These are phyloP conservation scores for Dynastes grantii DNA, from an alignment of 2,888 invertebrate species.

Conservation along the genomic window DNA sequence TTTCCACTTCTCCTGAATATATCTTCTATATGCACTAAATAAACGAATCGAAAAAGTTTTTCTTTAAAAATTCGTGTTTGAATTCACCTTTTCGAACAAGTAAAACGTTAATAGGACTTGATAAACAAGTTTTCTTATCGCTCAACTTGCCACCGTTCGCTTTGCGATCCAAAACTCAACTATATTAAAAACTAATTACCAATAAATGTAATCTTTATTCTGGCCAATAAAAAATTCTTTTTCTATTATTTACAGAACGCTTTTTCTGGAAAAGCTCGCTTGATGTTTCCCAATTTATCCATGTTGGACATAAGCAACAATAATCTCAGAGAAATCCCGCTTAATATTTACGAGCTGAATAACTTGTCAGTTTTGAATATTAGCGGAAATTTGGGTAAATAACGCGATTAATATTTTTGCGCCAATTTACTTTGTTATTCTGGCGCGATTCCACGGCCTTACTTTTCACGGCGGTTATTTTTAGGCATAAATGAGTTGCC, in stretches of 20 bases:
- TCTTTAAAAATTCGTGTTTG: no score
- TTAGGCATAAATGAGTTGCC: conserved; percentile 90
- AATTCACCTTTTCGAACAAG: no score
- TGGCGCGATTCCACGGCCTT: conserved; percentile 26
- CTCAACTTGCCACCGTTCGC: no score
- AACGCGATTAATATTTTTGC: conserved; percentile 3
- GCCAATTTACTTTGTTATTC: conserved; percentile 20
- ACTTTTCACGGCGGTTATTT: conserved; percentile 58
- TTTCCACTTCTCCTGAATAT: no score
- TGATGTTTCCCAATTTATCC: conserved; percentile 94
- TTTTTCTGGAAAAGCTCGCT: conserved; percentile 74
- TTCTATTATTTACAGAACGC: conserved; percentile 43
- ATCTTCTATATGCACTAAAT: no score
- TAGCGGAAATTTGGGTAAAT: conserved; percentile 83
- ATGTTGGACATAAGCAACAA: conserved; percentile 97
- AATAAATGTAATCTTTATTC: not conserved
- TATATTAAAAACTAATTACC: not conserved
- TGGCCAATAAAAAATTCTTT: no score
- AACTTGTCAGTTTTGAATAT: conserved; percentile 96
- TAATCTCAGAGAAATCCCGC: conserved; percentile 83
- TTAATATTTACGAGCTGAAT: conserved; percentile 86
- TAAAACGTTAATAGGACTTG: no score
- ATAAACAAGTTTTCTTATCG: no score
- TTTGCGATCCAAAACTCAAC: no score
- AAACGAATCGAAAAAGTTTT: no score